Conservation (phyloP, 2,888 invertebrate species). For the Xestia c-nigrum region DNA sequence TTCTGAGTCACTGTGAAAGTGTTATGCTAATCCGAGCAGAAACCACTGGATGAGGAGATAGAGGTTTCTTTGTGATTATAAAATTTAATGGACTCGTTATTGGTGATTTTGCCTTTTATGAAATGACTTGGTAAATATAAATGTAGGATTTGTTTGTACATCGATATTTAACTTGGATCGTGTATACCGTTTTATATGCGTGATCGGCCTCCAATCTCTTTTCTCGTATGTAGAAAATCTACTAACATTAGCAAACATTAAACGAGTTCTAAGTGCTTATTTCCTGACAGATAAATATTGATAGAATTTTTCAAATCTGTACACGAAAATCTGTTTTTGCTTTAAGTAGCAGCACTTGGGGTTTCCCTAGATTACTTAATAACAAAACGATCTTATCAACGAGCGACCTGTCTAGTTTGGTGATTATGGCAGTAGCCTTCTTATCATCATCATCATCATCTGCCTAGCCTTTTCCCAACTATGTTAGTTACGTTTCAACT, state of each 20-base stretch:
- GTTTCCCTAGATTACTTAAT: not conserved
- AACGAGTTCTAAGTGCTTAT: not conserved
- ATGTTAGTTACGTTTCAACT: too few relatives aligned
- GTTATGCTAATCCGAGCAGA: slow-evolving; percentile 65
- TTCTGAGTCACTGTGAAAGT: slow-evolving; percentile 67
- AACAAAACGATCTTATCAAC: not conserved
- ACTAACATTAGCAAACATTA: not conserved
- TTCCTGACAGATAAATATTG: not conserved
- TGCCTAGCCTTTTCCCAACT: not conserved
- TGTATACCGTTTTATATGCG: slow-evolving; percentile 3
- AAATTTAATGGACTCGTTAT: slow-evolving; percentile 26
- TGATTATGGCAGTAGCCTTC: not conserved
- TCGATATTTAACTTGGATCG: slow-evolving; percentile 1
- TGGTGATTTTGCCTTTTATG: slow-evolving; percentile 35
- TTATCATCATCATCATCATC: not conserved
- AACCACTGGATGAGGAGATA: slow-evolving; percentile 53
- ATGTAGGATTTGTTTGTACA: slow-evolving; percentile 25
- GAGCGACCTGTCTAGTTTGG: not conserved
- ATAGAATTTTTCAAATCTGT: not conserved
- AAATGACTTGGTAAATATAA: slow-evolving; percentile 18
- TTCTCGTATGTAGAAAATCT: not conserved
- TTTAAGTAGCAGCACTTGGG: not conserved
- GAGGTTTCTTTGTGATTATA: slow-evolving; percentile 44
- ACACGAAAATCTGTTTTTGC: not conserved
- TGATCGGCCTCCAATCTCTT: not conserved